Percentiles rank a stretch among this genome's conserved stretches.
Evolutionary conservation across 2,113 vertebrate species (phyloP).

Genomic region (Potamarius usumacintae): DNA sequence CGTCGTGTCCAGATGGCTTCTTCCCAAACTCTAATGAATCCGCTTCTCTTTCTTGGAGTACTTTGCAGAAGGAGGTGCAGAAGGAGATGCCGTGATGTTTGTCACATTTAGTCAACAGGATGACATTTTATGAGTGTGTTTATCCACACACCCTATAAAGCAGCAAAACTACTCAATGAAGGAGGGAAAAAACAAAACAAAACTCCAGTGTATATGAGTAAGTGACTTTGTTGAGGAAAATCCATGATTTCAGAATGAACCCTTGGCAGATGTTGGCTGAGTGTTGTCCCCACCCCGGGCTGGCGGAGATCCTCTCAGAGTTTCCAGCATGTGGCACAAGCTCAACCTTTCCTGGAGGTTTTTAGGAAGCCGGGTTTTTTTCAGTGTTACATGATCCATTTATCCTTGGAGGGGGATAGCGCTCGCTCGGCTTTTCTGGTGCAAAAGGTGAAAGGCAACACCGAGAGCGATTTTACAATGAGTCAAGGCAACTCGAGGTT

Average conservation of each 20-base stretch:
- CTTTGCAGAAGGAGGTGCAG: slow-evolving; percentile 4
- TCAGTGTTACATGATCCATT: slow-evolving; percentile 56
- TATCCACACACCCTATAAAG: slow-evolving; percentile 40
- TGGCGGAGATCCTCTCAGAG: slow-evolving; percentile 54
- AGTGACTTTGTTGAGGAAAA: slow-evolving; percentile 28
- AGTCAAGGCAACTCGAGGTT: background rate
- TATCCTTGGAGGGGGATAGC: slow-evolving; percentile 47
- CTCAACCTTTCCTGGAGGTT: slow-evolving; percentile 59
- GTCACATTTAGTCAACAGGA: slow-evolving; percentile 26
- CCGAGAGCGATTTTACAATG: background rate
- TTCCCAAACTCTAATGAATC: background rate
- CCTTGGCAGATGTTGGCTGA: slow-evolving; percentile 24
- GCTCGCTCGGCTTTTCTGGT: slow-evolving; percentile 41
- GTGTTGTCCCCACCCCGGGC: slow-evolving; percentile 31
- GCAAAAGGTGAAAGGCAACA: slow-evolving; percentile 39
- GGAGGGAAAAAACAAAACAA: background rate
- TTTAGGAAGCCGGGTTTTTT: slow-evolving; percentile 51
- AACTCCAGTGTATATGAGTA: background rate
- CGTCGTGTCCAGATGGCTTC: slow-evolving; percentile 6
- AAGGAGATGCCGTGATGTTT: slow-evolving; percentile 15
- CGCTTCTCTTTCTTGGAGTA: background rate
- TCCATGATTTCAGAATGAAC: slow-evolving; percentile 41
- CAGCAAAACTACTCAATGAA: slow-evolving; percentile 16
- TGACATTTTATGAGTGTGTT: slow-evolving; percentile 29
- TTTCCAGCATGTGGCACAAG: slow-evolving; percentile 63